Base-by-base conservation (phyloP, 2,113 vertebrate species). In the Bombycilla garrulus region DNA sequence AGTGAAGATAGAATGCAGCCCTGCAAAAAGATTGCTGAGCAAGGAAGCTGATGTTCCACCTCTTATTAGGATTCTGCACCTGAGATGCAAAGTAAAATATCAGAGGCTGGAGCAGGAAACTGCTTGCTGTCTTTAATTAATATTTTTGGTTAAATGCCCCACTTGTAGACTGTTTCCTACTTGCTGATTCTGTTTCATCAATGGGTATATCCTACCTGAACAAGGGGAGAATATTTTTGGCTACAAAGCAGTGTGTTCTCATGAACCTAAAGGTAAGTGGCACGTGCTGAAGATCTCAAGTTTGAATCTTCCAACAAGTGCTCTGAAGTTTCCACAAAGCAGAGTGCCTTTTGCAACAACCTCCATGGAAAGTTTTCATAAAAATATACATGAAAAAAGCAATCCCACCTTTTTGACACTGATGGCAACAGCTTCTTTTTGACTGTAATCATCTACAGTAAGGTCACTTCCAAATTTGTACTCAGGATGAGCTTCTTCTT, bases 401-500 rank as follows among this genome's bases (percentile, higher is more conserved):
- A 93, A 36, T 74, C 97, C 58, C 84, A 99, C 99, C 98, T 99
- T 99, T 97, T 99, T 99, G 88, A 99, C 97, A 26, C 98, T 99
- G 96, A 98, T 99, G 74, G 96, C 98, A 74, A 97, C 97, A 26
- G 98, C 95, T 83, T 99, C 98, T 89, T 98, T 98, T 95, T 99
- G 99, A 85, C 98, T 97, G 56, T 98, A 96, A 89, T 99, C 98
- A 84, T 99, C 99, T 13, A 98, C 98, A 85, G 98, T 98, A 88
- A 98, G 97, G 77, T 98, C 98, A 96, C 95, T 99, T 97, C 98
- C 98, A 91, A 98, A 98, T 94, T 98, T 99, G n/a, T 98, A 98
- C 78, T 99, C 99, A 0, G 99, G 98, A 87, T 98, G 99, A 87
- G 98, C 97, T 93, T 98, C 98, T 58, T 99, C 99, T 81, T 99